phyloP scores from a whole-genome alignment of 2,888 invertebrate genomes.

The Sipha maydis region DNA sequence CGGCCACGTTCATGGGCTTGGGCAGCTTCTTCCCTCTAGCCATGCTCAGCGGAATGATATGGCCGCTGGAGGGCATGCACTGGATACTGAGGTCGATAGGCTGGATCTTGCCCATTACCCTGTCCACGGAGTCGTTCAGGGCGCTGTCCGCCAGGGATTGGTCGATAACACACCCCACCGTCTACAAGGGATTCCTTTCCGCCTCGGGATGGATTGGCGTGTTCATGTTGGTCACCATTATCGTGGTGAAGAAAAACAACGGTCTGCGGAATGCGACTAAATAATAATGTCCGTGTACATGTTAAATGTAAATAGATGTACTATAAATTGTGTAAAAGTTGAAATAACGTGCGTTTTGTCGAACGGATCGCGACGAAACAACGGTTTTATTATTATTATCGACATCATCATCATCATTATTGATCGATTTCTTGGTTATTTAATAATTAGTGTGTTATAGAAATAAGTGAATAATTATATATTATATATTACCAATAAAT shows the following conservation, averaged over 20 bases:
- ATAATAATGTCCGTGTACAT: slow-evolving; percentile 62
- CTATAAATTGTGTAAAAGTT: slow-evolving; percentile 30
- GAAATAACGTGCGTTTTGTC: not conserved
- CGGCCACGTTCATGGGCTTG: slow-evolving; percentile 85
- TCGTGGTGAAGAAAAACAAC: slow-evolving; percentile 68
- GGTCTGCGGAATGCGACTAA: slow-evolving; percentile 58
- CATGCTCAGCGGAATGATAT: slow-evolving; percentile 76
- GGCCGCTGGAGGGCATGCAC: slow-evolving; percentile 79
- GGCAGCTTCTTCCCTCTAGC: slow-evolving; percentile 92
- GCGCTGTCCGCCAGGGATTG: slow-evolving; percentile 82
- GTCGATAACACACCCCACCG: slow-evolving; percentile 74
- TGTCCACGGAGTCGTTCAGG: slow-evolving; percentile 80
- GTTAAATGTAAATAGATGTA: slow-evolving; percentile 46
- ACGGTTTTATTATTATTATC: not conserved
- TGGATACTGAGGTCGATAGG: slow-evolving; percentile 73
- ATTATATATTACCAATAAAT: slow-evolving; percentile 5
- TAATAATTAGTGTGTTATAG: slow-evolving; percentile 9
- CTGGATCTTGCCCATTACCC: slow-evolving; percentile 79
- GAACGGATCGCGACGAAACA: not conserved
- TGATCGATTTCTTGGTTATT: slow-evolving; percentile 6
- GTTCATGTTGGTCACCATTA: slow-evolving; percentile 72
- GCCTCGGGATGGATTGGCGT: slow-evolving; percentile 75
- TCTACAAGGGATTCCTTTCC: slow-evolving; percentile 79
- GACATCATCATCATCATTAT: not conserved
- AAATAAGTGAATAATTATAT: not conserved